Percentiles rank a stretch among this genome's conserved stretches.
Conservation (phyloP, 1,140 invertebrate genomes). For the Probaryconus sp. region DNA sequence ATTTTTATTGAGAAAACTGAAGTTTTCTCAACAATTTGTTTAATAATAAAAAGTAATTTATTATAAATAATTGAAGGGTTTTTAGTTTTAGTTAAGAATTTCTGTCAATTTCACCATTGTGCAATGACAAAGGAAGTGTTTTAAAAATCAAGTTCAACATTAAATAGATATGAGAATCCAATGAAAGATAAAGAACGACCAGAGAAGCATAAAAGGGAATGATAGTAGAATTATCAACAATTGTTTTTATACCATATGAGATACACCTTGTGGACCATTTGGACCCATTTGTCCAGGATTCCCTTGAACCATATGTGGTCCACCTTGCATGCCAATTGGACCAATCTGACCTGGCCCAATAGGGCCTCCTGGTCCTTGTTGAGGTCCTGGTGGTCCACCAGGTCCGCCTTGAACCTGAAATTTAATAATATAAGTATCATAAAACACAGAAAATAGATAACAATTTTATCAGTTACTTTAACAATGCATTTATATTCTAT, state of each 20-base stretch:
- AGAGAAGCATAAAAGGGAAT: no score
- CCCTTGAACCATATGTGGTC: constrained; percentile 65
- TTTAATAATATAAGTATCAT: neutral
- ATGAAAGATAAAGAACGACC: no score
- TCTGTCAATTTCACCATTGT: no score
- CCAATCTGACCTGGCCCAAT: constrained; percentile 65
- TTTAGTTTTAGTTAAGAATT: no score
- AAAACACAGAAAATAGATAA: neutral
- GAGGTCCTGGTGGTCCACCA: constrained; percentile 58
- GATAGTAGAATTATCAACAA: no score
- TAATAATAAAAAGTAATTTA: neutral
- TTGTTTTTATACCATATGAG: constrained; percentile 71
- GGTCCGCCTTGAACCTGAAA: constrained; percentile 68
- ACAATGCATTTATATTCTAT: neutral
- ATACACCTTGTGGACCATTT: constrained; percentile 65
- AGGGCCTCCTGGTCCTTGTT: constrained; percentile 61
- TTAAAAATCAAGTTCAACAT: no score
- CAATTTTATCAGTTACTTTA: constrained; percentile 32
- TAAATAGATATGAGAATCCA: no score
- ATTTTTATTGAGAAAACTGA: no score
- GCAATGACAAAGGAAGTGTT: no score
- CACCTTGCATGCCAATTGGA: constrained; percentile 65
- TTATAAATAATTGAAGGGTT: neutral
- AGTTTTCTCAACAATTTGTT: no score
- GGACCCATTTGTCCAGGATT: constrained; percentile 66